Percentiles rank a stretch among this genome's conserved stretches.
These are phyloP conservation scores for Drosophila athabasca DNA, from an alignment of 1,140 invertebrate genomes.

Conservation along the genomic window DNA sequence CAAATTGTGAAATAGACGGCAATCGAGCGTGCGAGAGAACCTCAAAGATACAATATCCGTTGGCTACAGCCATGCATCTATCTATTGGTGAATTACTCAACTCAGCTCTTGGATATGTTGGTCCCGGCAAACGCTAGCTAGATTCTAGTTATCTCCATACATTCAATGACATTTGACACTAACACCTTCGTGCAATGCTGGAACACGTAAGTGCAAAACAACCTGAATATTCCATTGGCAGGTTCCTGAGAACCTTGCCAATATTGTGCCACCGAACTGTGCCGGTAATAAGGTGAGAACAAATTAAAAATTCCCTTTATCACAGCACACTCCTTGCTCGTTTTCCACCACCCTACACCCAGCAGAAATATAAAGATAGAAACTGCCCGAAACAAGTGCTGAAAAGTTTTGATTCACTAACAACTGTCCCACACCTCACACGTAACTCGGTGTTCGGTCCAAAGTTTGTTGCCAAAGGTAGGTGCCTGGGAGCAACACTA, in stretches of 20 bases:
- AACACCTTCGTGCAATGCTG: too few species aligned
- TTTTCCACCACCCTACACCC: constrained; percentile 27
- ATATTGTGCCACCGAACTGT: too few species aligned
- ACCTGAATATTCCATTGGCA: too few species aligned
- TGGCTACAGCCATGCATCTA: constrained; percentile 35
- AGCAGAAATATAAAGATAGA: background rate
- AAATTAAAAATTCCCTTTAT: background rate
- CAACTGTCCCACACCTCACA: constrained; percentile 48
- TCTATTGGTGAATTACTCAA: constrained; percentile 57
- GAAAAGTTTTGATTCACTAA: constrained; percentile 63
- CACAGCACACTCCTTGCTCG: constrained; percentile 3
- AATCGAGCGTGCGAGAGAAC: constrained; percentile 27
- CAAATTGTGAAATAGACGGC: constrained; percentile 83
- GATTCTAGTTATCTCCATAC: constrained; percentile 16
- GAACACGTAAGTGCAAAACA: too few species aligned
- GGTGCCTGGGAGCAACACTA: constrained; percentile 58
- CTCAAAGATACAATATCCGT: constrained; percentile 65
- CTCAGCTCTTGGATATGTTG: constrained; percentile 20
- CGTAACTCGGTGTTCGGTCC: constrained; percentile 35
- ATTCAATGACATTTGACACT: too few species aligned
- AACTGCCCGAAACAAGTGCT: constrained; percentile 17
- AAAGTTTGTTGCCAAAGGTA: constrained; percentile 49
- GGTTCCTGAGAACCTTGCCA: too few species aligned
- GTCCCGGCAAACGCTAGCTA: constrained; percentile 2
- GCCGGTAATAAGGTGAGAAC: background rate